These are phyloP conservation scores for Sceloporus tristichus DNA, from an alignment of 2,113 vertebrate genomes.

Conservation along the genomic window DNA sequence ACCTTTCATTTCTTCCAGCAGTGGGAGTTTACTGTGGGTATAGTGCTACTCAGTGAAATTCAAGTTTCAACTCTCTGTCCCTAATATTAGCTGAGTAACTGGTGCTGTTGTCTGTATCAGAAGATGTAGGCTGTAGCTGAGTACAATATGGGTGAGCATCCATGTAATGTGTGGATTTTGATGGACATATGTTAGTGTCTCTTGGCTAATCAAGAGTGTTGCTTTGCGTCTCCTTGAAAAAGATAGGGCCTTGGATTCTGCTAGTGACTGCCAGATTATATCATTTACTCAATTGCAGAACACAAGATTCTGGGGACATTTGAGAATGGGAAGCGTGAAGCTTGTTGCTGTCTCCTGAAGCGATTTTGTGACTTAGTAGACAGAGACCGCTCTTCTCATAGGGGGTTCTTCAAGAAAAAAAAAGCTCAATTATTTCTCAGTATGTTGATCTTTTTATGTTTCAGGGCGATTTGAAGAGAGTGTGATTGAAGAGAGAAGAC, in stretches of 20 bases:
- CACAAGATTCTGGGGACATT: conserved; percentile 54
- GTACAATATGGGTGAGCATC: neutral
- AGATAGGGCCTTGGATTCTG: conserved; percentile 52
- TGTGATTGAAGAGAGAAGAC: conserved; percentile 95
- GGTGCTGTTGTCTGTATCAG: neutral
- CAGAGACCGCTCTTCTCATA: conserved; percentile 49
- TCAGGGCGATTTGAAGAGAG: conserved; percentile 94
- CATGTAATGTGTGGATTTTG: conserved; percentile 57
- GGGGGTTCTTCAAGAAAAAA: conserved; percentile 34
- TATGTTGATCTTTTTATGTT: conserved; percentile 60
- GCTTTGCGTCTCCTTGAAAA: conserved; percentile 63
- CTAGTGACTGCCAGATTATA: conserved; percentile 59
- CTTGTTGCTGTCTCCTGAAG: conserved; percentile 60
- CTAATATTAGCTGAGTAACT: neutral
- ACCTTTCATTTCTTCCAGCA: neutral
- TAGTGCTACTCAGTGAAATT: neutral
- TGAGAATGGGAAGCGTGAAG: conserved; percentile 60
- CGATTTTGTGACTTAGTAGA: conserved; percentile 53
- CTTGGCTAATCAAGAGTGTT: conserved; percentile 67
- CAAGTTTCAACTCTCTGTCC: neutral
- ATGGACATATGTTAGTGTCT: conserved; percentile 65
- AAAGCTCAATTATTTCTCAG: conserved; percentile 39
- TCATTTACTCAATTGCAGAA: conserved; percentile 45
- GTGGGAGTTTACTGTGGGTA: neutral
- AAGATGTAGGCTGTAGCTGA: neutral